Percentiles rank a stretch among this genome's conserved stretches.
Evolutionary conservation across 2,113 vertebrate genomes (phyloP).

Genomic region (Mionectes macconnelli): DNA sequence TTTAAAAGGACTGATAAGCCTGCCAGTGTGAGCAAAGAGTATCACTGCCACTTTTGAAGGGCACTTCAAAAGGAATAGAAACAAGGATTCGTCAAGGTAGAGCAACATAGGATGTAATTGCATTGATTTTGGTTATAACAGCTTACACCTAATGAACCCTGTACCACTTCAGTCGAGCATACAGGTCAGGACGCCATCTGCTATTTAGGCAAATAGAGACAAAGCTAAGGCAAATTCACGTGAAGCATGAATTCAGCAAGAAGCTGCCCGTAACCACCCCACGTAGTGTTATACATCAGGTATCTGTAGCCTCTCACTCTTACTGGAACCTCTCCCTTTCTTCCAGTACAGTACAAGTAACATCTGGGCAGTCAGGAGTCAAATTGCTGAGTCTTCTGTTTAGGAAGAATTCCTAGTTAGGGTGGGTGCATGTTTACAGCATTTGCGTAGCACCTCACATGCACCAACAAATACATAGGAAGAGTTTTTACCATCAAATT

Average conservation of each 20-base stretch:
- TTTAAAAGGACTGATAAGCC: neutral
- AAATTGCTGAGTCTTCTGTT: neutral
- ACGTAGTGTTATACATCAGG: neutral
- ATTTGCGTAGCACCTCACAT: neutral
- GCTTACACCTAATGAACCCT: neutral
- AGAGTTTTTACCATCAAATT: neutral
- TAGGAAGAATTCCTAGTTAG: neutral
- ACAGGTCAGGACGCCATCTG: neutral
- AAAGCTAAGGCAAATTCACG: neutral
- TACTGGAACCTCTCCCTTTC: neutral
- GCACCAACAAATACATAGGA: neutral
- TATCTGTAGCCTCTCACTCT: neutral
- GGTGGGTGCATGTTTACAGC: neutral
- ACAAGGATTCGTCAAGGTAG: accelerated
- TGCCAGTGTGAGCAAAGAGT: neutral
- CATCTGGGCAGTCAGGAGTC: neutral
- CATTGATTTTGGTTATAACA: neutral
- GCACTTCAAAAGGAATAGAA: neutral
- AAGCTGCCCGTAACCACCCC: neutral
- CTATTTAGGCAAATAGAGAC: neutral
- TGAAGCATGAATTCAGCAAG: neutral
- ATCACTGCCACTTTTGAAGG: neutral
- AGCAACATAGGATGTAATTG: neutral
- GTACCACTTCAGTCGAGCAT: neutral
- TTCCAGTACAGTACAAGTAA: neutral